Evolutionary conservation across 92 coral and sea anemone genomes (phyloP), one percentile per base, ranked within the genome.

Genomic region (Micromussa lordhowensis): DNA sequence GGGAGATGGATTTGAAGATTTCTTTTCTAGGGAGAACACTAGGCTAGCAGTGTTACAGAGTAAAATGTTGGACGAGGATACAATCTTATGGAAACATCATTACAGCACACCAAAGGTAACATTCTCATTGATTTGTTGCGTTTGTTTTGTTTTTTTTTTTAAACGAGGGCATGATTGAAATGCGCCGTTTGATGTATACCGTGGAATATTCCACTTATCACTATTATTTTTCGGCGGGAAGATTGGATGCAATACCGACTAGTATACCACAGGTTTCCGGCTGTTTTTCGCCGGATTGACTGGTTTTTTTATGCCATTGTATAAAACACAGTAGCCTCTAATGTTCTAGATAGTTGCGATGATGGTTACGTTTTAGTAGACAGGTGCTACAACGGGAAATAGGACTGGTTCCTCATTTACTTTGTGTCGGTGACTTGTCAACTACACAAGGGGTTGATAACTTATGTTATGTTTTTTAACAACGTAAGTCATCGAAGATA

Each of bases 41-140:
- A 87, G 96, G 34, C 83, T 93, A 73, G 94, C 86, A 22, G 96
- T 93, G 57, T 82, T 95, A 64, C 89, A 70, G 79, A 92, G 96
- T 68, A 80, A 88, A 80, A 88, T 90, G 40, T 30, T 93, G 72
- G 88, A 95, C 51, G 96, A 93, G 81, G 98, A 93, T 13, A 75
- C 75, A n/a, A 77, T 93, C 12, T 79, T 75, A 57, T 95, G 98
- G 98, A 88, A 91, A 57, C 96, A 95, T 78, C 98, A 95, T 76
- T 95, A 87, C 75, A 95, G 98, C 68, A 93, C 98, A 54, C 98
- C 98, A 53, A 95, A 95, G 96, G 98, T 93, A 36, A 77, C 93
- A 8, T 12, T 73, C 12, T 7, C 40, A 32, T 12, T 36, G 13
- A 1, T 44, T 44, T 44, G 48, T 40, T 40, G 48, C 7, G 4